Percentiles rank a stretch among this genome's conserved stretches.
These are phyloP conservation scores for Siderastrea siderea DNA, from an alignment of 92 coral and sea anemone species.

Conservation along the genomic window DNA sequence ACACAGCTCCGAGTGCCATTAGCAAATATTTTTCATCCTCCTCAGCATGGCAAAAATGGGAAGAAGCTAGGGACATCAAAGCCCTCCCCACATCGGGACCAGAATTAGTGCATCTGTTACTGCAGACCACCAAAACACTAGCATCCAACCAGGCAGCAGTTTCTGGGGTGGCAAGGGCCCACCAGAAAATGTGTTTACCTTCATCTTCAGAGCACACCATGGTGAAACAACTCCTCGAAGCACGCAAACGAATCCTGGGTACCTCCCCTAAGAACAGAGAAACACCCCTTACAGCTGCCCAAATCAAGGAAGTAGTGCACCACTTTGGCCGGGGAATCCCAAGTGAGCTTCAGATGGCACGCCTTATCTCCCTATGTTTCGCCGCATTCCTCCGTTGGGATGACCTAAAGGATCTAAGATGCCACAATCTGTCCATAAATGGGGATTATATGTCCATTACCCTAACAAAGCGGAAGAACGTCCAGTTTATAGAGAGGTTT, in stretches of 20 bases:
- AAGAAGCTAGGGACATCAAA: not conserved
- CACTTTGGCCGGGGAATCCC: constrained; percentile 23
- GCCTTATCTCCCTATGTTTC: constrained; percentile 25
- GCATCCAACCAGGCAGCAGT: constrained; percentile 16
- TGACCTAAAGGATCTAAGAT: constrained; percentile 9
- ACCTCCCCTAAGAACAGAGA: constrained; percentile 1
- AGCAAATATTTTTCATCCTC: not conserved
- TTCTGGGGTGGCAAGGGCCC: constrained; percentile 29
- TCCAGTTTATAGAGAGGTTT: constrained; percentile 30
- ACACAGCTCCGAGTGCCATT: not conserved
- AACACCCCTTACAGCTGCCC: constrained; percentile 14
- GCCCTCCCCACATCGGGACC: constrained; percentile 7
- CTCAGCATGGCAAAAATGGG: constrained; percentile 9
- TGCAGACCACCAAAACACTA: constrained; percentile 5
- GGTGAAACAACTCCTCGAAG: constrained; percentile 22
- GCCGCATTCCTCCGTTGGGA: constrained; percentile 41
- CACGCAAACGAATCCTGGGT: constrained; percentile 10
- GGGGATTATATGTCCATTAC: constrained; percentile 19
- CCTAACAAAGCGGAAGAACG: constrained; percentile 25
- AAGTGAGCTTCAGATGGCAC: constrained; percentile 22
- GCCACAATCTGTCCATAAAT: not conserved
- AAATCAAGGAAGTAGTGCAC: not conserved
- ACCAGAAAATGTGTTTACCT: not conserved
- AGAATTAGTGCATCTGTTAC: not conserved
- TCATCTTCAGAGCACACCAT: constrained; percentile 22